Base-by-base conservation (phyloP, 2,797 vertebrate species). In the Phyllotis vaccarum region DNA sequence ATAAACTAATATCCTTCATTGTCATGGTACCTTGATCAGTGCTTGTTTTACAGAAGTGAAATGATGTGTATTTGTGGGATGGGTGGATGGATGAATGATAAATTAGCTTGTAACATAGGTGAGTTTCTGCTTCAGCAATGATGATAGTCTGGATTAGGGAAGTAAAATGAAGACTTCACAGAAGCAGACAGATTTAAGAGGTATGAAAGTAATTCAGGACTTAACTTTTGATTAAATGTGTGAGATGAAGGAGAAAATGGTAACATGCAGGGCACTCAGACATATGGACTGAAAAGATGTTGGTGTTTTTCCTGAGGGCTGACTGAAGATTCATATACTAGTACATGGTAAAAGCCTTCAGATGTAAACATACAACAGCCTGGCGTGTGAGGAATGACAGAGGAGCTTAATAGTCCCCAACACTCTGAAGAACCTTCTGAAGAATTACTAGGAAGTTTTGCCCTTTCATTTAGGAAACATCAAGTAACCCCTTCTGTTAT, bases 161-260 rank as follows among this genome's bases (percentile, higher is more conserved):
- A 85, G 66, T 89, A 80, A 87, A 70, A 43, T 2, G 72, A 40
- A 70, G 52, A 21, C 49, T n/a, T 29, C 22, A 62, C 49, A 78
- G 21, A 93, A 86, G 17, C 86, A 49, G 70, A 54, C 74, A 27
- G 46, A 76, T 87, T 95, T 94, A 90, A 74, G 60, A 78, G 64
- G 43, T 31, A 46, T 16, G 52, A 85, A 85, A 94, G 37, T 58
- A 58, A 80, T 10, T 27, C 22, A 54, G 12, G 16, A 40, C 52
- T 86, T 83, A 52, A 17, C 17, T 74, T 78, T 58, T 86, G 85
- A 64, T 94, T 83, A 95, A 70, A 89, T 64, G 19, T 70, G 19
- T 75, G 56, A 12, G 56, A 43, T 29, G 34, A 83, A 54, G 49
- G 76, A 91, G 34, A 52, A 93, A 86, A 64, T 80, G 16, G n/a